Percentiles rank a stretch among this genome's conserved stretches.
phyloP scores from a whole-genome alignment of 2,797 vertebrate species.

The Anas flavirostris region DNA sequence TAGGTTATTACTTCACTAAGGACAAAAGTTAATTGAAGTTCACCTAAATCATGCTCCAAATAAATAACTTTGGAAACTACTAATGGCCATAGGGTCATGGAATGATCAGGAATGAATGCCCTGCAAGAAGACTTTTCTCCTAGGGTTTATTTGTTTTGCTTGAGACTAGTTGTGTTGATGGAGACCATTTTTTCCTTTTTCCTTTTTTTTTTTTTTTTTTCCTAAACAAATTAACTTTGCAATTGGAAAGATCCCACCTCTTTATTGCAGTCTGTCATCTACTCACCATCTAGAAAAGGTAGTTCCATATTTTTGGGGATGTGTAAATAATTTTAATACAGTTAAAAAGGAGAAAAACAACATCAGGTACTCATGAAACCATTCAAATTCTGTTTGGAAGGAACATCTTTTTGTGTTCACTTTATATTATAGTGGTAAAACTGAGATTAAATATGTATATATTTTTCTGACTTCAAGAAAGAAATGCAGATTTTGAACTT shows the following conservation, averaged over 20 bases:
- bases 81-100: not conserved
- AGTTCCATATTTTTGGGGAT: slow-evolving; percentile 28
- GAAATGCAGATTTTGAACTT: slow-evolving; percentile 36
- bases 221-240: slow-evolving; percentile 48
- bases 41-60: not conserved
- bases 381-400: not conserved
- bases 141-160: not conserved
- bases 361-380: not conserved
- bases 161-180: not conserved
- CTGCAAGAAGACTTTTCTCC: not conserved
- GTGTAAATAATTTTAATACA: not conserved
- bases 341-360: slow-evolving; percentile 2
- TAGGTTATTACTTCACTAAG: not conserved
- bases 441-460: not conserved
- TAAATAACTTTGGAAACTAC: not conserved
- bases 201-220: not conserved
- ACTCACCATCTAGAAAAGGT: not conserved
- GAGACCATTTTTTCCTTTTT: not conserved
- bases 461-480: slow-evolving; percentile 9
- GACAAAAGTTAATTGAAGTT: not conserved
- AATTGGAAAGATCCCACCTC: slow-evolving; percentile 5
- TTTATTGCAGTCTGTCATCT: not conserved
- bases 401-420: not conserved
- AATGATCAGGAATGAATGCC: slow-evolving; percentile 17
- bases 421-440: not conserved